Conservation (phyloP, 2,113 vertebrate species). For the Clupea harengus region DNA sequence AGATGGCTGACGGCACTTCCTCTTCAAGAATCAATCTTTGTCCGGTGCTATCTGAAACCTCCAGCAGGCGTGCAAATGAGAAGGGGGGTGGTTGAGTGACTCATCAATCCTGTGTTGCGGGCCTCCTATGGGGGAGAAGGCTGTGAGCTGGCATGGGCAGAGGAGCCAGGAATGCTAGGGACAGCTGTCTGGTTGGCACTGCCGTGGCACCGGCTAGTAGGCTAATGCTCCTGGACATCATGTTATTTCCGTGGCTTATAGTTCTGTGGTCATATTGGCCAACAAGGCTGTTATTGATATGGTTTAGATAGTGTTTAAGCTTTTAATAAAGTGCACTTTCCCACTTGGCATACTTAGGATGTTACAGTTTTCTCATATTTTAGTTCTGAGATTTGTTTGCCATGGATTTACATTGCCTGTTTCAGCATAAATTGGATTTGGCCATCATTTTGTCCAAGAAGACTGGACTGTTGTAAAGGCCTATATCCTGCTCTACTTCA, state of each 20-base stretch:
- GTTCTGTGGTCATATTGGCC: not conserved
- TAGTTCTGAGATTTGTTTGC: too few species aligned
- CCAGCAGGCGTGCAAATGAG: conserved; percentile 16
- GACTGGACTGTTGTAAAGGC: not conserved
- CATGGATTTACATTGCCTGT: too few species aligned
- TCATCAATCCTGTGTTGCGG: not conserved
- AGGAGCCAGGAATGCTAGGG: not conserved
- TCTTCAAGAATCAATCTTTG: not conserved
- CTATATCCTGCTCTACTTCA: not conserved
- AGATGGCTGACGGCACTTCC: not conserved
- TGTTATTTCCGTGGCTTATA: not conserved
- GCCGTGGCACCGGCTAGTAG: not conserved
- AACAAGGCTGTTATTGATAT: not conserved
- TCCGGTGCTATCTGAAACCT: not conserved
- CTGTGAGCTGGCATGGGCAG: not conserved
- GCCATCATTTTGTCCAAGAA: too few species aligned
- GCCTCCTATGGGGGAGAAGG: not conserved
- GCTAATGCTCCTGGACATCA: not conserved
- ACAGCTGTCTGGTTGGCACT: conserved; percentile 1
- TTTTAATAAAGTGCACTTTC: too few species aligned
- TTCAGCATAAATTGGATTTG: too few species aligned
- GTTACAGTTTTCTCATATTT: too few species aligned
- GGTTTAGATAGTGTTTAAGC: not conserved
- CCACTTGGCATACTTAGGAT: too few species aligned
- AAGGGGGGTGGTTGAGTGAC: not conserved